Evolutionary conservation across 2,797 vertebrate genomes (phyloP), one percentile per base, ranked within the genome.

Genomic region (Gouania willdenowi): DNA sequence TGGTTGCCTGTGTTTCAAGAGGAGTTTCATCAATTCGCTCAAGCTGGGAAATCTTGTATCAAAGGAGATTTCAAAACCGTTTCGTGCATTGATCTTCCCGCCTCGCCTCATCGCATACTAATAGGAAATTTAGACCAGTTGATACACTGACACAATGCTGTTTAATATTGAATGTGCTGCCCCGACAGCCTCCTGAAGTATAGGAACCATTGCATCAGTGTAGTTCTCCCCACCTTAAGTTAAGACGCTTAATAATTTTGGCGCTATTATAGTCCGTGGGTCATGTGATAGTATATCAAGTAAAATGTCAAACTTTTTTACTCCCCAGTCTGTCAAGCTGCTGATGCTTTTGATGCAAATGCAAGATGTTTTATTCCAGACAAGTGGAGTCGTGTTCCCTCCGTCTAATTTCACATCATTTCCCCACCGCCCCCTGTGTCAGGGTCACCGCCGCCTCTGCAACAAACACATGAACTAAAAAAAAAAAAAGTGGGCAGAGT

Each of bases 341-440:
- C 23, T 9, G 29, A 52, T 10, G 58, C 48, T 29, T 58, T 64
- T 69, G 46, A 77, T 53, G 48, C 37, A 36, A 42, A 29, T 35
- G 26, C 24, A 28, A 41, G 30, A 54, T 55, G 70, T 71, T 79
- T 78, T 56, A 75, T 73, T 79, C 57, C 58, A 66, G 43, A 48
- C 26, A 47, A 82, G 77, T 66, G 74, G 71, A 81, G 69, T 71
- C 51, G 50, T 82, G 77, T 83, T 85, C 82, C 83, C 82, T 88
- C 72, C 57, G 85, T 88, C 89, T 90, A 92, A 92, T 92, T 92
- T 86, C 82, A 82, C 87, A 86, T 90, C 88, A 88, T 87, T 91
- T 87, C 74, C 88, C 83, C 58, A 67, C 86, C 77, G 83, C 84
- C 87, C 2, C 10, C 84, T 77, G 84, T 89, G 88, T 88, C 85